Conservation (phyloP, 2,113 vertebrate species). For the Anser brachyrhynchus region DNA sequence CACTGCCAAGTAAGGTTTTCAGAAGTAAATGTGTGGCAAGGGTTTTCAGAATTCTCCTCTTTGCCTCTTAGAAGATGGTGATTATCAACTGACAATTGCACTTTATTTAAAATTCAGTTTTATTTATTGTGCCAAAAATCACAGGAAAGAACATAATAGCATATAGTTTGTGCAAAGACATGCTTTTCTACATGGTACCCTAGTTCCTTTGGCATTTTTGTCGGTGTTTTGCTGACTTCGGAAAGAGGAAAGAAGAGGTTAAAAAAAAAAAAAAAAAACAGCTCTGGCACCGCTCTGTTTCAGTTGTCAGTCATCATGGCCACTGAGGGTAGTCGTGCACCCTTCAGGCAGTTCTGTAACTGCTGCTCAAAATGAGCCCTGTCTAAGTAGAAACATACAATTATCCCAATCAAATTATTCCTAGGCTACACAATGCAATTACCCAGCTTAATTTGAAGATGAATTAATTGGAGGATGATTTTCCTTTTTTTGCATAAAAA, state of each 20-base stretch:
- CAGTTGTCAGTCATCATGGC: slow-evolving; percentile 24
- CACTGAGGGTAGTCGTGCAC: neutral
- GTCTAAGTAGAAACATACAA: slow-evolving; percentile 38
- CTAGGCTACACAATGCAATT: slow-evolving; percentile 48
- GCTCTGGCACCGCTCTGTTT: neutral
- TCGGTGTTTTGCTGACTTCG: neutral
- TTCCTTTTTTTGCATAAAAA: neutral
- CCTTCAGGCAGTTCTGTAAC: slow-evolving; percentile 37
- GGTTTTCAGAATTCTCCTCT: neutral
- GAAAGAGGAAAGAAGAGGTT: slow-evolving; percentile 4
- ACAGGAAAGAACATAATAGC: neutral
- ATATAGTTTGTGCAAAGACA: neutral
- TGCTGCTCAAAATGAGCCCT: slow-evolving; percentile 36
- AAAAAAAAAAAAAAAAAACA: neutral
- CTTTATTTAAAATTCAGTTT: neutral
- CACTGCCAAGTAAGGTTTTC: neutral
- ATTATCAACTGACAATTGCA: neutral
- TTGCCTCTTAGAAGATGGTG: neutral
- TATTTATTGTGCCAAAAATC: neutral
- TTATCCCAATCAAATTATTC: slow-evolving; percentile 53
- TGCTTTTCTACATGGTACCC: neutral
- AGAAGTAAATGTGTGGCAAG: neutral
- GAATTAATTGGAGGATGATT: slow-evolving; percentile 56
- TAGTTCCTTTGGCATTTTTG: neutral
- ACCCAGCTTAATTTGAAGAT: slow-evolving; percentile 42